Evolutionary conservation across 2,113 vertebrate species (phyloP).

Genomic region (Lucifuga dentata): DNA sequence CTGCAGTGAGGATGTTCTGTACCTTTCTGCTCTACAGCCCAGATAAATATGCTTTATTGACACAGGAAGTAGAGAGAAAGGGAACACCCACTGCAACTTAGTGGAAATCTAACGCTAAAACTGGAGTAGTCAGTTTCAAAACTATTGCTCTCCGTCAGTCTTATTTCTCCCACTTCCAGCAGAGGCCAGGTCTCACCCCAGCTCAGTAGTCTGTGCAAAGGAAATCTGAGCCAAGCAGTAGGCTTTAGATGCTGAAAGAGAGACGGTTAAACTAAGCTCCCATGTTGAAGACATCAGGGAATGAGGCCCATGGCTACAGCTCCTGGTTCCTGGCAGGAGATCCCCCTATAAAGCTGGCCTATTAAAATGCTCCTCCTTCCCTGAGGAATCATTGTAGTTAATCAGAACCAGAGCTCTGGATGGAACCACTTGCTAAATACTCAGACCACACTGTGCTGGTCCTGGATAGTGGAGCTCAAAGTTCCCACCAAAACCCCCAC

Average conservation of each 20-base stretch:
- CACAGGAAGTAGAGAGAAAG: conserved; percentile 41
- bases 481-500: conserved; percentile 37
- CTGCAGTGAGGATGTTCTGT: conserved; percentile 59
- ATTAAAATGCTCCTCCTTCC: conserved; percentile 68
- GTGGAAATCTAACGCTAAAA: background rate
- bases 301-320: conserved; percentile 52
- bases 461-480: conserved; percentile 25
- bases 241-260: conserved; percentile 40
- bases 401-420: conserved; percentile 73
- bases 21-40: conserved; percentile 37
- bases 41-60: conserved; percentile 60
- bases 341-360: conserved; percentile 63
- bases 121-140: conserved; percentile 16
- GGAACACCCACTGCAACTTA: background rate
- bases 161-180: background rate
- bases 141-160: background rate
- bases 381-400: conserved; percentile 57
- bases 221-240: conserved; percentile 46
- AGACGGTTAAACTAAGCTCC: conserved; percentile 48
- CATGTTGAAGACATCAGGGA: conserved; percentile 70
- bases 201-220: conserved; percentile 20
- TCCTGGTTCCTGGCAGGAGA: conserved; percentile 67
- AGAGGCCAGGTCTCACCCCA: conserved; percentile 6
- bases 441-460: conserved; percentile 44
- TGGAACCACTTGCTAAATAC: conserved; percentile 55